phyloP scores from a whole-genome alignment of 1,140 invertebrate genomes.

The Mesaphorura yosii region DNA sequence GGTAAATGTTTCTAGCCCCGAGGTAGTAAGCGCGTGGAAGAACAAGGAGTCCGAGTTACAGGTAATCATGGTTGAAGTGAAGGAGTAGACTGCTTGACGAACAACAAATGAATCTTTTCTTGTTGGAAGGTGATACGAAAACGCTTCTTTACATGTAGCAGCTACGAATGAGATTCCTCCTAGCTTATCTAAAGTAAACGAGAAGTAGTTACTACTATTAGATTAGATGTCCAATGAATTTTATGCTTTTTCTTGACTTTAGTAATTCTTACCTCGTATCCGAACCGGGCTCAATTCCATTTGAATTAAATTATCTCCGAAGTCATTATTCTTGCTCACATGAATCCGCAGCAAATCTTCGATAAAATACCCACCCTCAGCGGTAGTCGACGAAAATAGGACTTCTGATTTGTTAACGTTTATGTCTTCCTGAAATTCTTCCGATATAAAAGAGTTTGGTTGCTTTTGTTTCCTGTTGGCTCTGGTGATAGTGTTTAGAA shows the following conservation, averaged over 20 bases:
- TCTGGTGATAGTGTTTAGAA: slow-evolving; percentile 16
- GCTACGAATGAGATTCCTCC: slow-evolving; percentile 39
- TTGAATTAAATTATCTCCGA: slow-evolving; percentile 7
- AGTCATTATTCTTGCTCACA: background rate
- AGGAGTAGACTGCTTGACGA: slow-evolving; percentile 45
- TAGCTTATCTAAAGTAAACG: slow-evolving; percentile 24
- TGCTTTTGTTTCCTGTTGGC: slow-evolving; percentile 21
- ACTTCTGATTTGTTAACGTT: slow-evolving; percentile 10
- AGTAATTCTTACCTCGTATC: slow-evolving; percentile 21
- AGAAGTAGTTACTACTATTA: background rate
- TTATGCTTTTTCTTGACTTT: too few relatives aligned
- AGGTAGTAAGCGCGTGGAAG: slow-evolving; percentile 60
- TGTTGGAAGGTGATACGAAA: slow-evolving; percentile 44
- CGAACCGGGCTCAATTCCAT: slow-evolving; percentile 16
- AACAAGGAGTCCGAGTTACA: slow-evolving; percentile 54
- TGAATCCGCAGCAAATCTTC: slow-evolving; percentile 26
- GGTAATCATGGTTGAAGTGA: slow-evolving; percentile 54
- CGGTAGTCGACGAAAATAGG: background rate
- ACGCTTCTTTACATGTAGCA: slow-evolving; percentile 47
- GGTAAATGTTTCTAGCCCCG: slow-evolving; percentile 66
- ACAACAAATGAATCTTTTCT: slow-evolving; percentile 17
- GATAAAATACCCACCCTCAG: background rate
- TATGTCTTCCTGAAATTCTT: slow-evolving; percentile 29
- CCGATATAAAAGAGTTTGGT: slow-evolving; percentile 4
- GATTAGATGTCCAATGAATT: background rate